These are phyloP conservation scores for Stichodactyla mertensii DNA, from an alignment of 64 coral and sea anemone species.

Conservation along the genomic window DNA sequence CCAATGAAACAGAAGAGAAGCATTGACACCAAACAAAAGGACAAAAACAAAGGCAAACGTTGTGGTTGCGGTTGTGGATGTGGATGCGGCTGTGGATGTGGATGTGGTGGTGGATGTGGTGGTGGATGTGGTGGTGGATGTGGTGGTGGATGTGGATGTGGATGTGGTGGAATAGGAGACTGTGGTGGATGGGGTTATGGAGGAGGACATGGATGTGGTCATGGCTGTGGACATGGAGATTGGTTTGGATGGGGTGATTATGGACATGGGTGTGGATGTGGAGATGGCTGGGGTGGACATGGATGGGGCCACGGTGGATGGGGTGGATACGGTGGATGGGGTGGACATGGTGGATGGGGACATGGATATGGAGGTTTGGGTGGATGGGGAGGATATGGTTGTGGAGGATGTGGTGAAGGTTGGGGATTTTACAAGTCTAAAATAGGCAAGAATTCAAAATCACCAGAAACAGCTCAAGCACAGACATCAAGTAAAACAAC, in stretches of 20 bases:
- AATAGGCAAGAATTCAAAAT: slow-evolving; percentile 32
- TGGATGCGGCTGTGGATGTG: slow-evolving; percentile 23
- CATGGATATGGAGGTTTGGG: slow-evolving; percentile 11
- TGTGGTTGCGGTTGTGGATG: slow-evolving; percentile 30
- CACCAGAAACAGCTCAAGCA: background rate
- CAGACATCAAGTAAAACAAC: background rate
- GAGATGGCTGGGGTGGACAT: background rate
- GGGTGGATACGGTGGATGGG: slow-evolving; percentile 31
- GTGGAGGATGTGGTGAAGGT: slow-evolving; percentile 48
- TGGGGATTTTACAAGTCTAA: slow-evolving; percentile 79
- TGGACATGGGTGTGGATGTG: background rate
- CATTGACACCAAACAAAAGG: slow-evolving; percentile 36
- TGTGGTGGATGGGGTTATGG: slow-evolving; percentile 16
- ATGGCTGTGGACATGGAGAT: background rate
- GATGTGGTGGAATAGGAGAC: slow-evolving; percentile 12
- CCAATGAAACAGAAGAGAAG: slow-evolving; percentile 18
- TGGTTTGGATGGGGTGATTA: slow-evolving; percentile 10
- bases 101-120: slow-evolving; percentile 8
- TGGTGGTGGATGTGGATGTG: slow-evolving; percentile 30
- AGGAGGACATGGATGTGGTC: slow-evolving; percentile 9
- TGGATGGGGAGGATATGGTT: slow-evolving; percentile 13
- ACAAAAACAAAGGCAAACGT: slow-evolving; percentile 16
- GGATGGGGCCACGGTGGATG: slow-evolving; percentile 7
- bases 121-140: slow-evolving; percentile 5
- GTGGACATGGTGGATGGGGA: background rate